A percentile compares a stretch with the other conserved stretches of the same genome.
phyloP scores from a whole-genome alignment of 2,797 vertebrate species.

The Danio kyathit region DNA sequence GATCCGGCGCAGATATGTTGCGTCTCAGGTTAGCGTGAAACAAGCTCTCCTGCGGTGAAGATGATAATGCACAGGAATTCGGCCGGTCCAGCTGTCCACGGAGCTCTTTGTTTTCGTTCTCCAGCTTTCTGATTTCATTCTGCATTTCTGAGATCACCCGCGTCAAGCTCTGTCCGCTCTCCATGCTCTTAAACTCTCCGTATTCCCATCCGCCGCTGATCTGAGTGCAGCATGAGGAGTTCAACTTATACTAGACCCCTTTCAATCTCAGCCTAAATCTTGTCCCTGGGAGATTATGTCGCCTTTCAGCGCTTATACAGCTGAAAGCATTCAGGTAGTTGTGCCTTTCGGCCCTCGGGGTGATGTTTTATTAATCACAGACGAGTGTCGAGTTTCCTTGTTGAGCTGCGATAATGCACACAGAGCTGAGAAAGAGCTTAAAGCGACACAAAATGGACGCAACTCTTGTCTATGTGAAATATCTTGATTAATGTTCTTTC shows the following conservation, averaged over 20 bases:
- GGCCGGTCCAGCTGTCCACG: slow-evolving; percentile 70
- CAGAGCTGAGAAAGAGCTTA: slow-evolving; percentile 33
- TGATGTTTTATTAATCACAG: slow-evolving; percentile 81
- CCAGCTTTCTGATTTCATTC: slow-evolving; percentile 86
- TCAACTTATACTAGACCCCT: slow-evolving; percentile 33
- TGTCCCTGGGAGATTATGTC: slow-evolving; percentile 78
- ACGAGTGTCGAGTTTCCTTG: slow-evolving; percentile 75
- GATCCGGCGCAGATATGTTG: slow-evolving; percentile 67
- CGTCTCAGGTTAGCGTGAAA: slow-evolving; percentile 65
- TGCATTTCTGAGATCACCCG: slow-evolving; percentile 87
- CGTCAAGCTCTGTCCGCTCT: slow-evolving; percentile 79
- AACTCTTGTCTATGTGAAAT: slow-evolving; percentile 10
- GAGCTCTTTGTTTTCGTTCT: slow-evolving; percentile 87
- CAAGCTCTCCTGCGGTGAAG: slow-evolving; percentile 57
- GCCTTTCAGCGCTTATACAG: slow-evolving; percentile 82
- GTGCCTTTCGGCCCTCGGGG: slow-evolving; percentile 65
- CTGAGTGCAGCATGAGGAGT: slow-evolving; percentile 57
- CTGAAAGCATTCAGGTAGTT: slow-evolving; percentile 75
- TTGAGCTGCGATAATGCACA: slow-evolving; percentile 64
- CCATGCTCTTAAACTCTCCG: slow-evolving; percentile 77
- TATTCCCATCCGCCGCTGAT: slow-evolving; percentile 73
- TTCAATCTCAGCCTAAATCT: slow-evolving; percentile 81
- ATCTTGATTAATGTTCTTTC: slow-evolving; percentile 33
- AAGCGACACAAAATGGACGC: slow-evolving; percentile 3
- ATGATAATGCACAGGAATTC: not conserved